Conservation (phyloP, 2,797 vertebrate species). For the Lepus townsendii region DNA sequence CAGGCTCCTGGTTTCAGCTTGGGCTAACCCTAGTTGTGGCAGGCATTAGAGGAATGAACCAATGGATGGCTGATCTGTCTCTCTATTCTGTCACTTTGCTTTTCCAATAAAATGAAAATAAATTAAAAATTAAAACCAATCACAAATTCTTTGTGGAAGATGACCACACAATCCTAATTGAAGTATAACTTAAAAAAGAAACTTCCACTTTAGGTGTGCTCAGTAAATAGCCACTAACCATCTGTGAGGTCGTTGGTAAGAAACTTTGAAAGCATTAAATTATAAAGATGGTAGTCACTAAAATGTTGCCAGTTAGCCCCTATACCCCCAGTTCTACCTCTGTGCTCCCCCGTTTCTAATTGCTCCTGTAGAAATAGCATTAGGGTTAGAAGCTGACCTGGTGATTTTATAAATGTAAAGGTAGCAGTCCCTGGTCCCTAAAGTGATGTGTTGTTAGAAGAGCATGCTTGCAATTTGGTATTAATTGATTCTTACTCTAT, state of each 20-base stretch:
- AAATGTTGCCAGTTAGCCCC: background rate
- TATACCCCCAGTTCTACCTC: background rate
- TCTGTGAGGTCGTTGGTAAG: conserved; percentile 12
- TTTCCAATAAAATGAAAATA: too few relatives aligned
- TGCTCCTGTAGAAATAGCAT: background rate
- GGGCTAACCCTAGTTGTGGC: too few relatives aligned
- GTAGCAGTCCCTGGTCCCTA: conserved; percentile 76
- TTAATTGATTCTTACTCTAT: conserved; percentile 87
- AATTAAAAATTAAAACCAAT: too few relatives aligned
- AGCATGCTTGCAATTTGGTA: conserved; percentile 83
- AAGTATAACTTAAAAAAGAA: conserved; percentile 56
- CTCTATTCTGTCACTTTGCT: too few relatives aligned
- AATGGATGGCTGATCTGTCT: too few relatives aligned
- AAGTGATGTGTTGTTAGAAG: conserved; percentile 82
- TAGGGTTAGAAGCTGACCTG: conserved; percentile 25
- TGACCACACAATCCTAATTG: background rate
- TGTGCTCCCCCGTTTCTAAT: background rate
- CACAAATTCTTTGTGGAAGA: background rate
- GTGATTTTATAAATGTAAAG: conserved; percentile 66
- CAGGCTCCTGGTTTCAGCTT: too few relatives aligned
- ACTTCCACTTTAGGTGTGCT: background rate
- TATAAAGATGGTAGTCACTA: conserved; percentile 53
- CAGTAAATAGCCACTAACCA: conserved; percentile 29
- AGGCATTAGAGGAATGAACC: too few relatives aligned
- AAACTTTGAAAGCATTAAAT: conserved; percentile 60